Conservation (phyloP, 2,888 invertebrate species). For the Philonicus albiceps region DNA sequence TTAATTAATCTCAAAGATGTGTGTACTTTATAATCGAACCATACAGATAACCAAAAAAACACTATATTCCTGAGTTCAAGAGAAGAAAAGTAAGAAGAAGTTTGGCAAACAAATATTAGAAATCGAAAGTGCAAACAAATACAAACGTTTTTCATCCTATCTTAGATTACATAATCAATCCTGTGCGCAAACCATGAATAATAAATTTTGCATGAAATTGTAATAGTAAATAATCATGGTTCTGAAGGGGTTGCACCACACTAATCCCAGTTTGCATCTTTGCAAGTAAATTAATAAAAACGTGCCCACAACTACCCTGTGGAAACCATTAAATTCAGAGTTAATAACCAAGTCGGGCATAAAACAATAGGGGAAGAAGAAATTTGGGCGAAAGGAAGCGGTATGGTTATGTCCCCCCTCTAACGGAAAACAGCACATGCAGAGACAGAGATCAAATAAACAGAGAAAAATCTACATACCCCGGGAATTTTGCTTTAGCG, state of each 20-base stretch:
- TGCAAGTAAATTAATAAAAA: constrained; percentile 44
- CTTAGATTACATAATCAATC: neutral
- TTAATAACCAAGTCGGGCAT: constrained; percentile 12
- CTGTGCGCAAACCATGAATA: constrained; percentile 31
- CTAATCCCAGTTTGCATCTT: constrained; percentile 6
- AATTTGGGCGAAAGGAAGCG: neutral
- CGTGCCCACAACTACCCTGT: constrained; percentile 37
- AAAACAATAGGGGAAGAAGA: neutral
- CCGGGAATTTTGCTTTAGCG: neutral
- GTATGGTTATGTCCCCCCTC: neutral
- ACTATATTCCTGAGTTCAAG: neutral
- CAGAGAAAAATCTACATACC: neutral
- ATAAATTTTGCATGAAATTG: constrained; percentile 36
- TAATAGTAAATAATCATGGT: constrained; percentile 15
- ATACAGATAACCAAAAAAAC: neutral
- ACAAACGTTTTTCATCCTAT: neutral
- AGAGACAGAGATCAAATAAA: constrained; percentile 23
- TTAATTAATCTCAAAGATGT: too few species aligned
- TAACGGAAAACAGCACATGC: neutral
- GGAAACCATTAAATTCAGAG: constrained; percentile 33
- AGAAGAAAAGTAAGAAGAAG: neutral
- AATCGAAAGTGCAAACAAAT: neutral
- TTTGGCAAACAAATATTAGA: neutral
- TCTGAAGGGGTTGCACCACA: neutral
- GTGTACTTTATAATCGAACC: too few species aligned